These are phyloP conservation scores for Drosophila takahashii DNA, from an alignment of 1,140 invertebrate species.

Conservation along the genomic window DNA sequence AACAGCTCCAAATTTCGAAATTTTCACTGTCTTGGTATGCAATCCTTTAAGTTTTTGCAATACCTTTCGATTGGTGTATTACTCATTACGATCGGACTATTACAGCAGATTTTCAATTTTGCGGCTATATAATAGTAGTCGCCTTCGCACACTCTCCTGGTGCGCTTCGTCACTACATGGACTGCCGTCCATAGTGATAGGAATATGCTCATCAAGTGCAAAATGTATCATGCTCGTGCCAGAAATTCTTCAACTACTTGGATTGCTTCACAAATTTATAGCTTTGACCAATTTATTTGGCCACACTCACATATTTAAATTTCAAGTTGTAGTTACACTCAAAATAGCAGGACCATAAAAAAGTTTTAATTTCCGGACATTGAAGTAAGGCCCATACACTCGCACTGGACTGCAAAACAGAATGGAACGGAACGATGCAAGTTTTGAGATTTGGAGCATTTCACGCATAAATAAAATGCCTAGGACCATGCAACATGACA, in stretches of 20 bases:
- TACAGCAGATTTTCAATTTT: too few relatives aligned
- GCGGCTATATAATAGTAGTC: too few relatives aligned
- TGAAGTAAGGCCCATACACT: conserved; percentile 45
- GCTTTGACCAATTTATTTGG: conserved; percentile 44
- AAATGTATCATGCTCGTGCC: not conserved
- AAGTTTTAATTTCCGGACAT: conserved; percentile 64
- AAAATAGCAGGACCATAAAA: conserved; percentile 58
- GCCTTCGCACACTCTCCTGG: too few relatives aligned
- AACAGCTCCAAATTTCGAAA: too few relatives aligned
- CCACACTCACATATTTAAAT: conserved; percentile 29
- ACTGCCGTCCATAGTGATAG: too few relatives aligned
- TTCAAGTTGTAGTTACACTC: conserved; percentile 24
- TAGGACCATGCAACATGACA: conserved; percentile 51
- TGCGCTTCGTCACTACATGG: too few relatives aligned
- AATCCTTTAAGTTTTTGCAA: too few relatives aligned
- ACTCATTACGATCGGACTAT: too few relatives aligned
- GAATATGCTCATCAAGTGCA: not conserved
- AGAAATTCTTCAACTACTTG: conserved; percentile 23
- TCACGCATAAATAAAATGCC: conserved; percentile 70
- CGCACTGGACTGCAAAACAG: conserved; percentile 14
- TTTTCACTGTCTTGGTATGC: too few relatives aligned
- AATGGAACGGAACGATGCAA: conserved; percentile 34
- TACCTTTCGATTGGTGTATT: too few relatives aligned
- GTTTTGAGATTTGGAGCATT: conserved; percentile 62
- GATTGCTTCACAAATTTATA: conserved; percentile 43